phyloP scores from a whole-genome alignment of 2,888 invertebrate species.

The Drosophila hawaiiensis region DNA sequence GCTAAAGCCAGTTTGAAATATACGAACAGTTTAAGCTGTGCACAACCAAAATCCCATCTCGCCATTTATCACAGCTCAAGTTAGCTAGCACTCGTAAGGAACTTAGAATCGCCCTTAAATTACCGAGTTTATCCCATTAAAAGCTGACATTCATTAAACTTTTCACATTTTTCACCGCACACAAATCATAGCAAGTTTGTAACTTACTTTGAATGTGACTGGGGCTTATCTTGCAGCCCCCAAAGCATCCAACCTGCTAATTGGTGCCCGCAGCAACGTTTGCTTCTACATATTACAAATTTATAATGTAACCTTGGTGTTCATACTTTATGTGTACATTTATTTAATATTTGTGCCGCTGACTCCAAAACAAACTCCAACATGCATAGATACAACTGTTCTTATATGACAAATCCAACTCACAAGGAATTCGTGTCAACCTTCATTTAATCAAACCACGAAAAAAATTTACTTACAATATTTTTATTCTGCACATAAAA shows the following conservation, averaged over 20 bases:
- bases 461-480: constrained; percentile 24
- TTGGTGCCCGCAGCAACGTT: constrained; percentile 48
- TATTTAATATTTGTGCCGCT: not conserved
- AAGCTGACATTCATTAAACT: constrained; percentile 47
- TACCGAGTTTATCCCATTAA: constrained; percentile 12
- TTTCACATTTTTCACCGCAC: constrained; percentile 42
- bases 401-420: not conserved
- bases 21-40: not conserved
- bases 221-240: constrained; percentile 45
- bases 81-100: constrained; percentile 14
- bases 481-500: constrained; percentile 39
- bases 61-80: constrained; percentile 23
- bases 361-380: not conserved
- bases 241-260: constrained; percentile 48
- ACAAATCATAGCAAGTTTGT: constrained; percentile 37
- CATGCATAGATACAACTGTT: too few relatives aligned
- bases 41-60: constrained; percentile 6
- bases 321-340: constrained; percentile 15
- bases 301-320: constrained; percentile 16
- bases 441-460: constrained; percentile 22
- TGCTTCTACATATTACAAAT: constrained; percentile 5
- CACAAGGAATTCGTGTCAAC: constrained; percentile 8
- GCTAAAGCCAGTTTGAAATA: not conserved
- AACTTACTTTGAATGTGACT: constrained; percentile 27
- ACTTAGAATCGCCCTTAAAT: constrained; percentile 28